Base-by-base conservation (phyloP, 2,797 vertebrate genomes). In the Cossypha polioptera region DNA sequence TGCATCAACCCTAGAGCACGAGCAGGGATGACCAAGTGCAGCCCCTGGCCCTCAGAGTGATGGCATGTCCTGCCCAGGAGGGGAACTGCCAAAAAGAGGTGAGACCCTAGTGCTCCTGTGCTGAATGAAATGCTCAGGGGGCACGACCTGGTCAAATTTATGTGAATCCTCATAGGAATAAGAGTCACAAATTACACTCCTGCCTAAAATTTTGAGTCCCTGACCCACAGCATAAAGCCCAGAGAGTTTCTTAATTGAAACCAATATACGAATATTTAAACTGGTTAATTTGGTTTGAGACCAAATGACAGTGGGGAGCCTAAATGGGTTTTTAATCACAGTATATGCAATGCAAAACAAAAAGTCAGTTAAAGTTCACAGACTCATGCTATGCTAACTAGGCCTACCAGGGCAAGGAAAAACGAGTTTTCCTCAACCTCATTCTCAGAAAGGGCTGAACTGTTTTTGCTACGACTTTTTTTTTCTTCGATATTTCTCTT, bases 311-410 rank as follows among this genome's bases (percentile, higher is more conserved):
- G 61, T n/a, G 66, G 42, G 69, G 47, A 93, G 21, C 38, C 82
- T 81, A 80, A 94, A 94, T 92, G 76, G 51, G 43, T 86, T 96
- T 96, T 96, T 94, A 95, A 95, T 95, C 66, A 73, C 59, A 55
- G 29, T 66, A 55, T 93, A 92, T 81, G 57, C 81, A 93, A 94
- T 96, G 90, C 94, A 95, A 95, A 95, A 48, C 69, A 88, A 86
- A 72, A 95, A 95, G 93, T 91, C 96, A 96, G 93, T 84, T 96
- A 58, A 92, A 96, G 96, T 96, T 96, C 94, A 95, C 2, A 22
- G 90, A 42, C 58, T 90, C 51, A 59, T 72, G 66, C 87, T 83
- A 59, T 86, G 92, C 69, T 95, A 93, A 95, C 66, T 58, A 90
- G 76, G 86, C 62, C 69, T 94, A 86, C 29, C 43, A 62, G 28